Conservation (phyloP, 2,113 vertebrate species). For the Arenaria interpres region DNA sequence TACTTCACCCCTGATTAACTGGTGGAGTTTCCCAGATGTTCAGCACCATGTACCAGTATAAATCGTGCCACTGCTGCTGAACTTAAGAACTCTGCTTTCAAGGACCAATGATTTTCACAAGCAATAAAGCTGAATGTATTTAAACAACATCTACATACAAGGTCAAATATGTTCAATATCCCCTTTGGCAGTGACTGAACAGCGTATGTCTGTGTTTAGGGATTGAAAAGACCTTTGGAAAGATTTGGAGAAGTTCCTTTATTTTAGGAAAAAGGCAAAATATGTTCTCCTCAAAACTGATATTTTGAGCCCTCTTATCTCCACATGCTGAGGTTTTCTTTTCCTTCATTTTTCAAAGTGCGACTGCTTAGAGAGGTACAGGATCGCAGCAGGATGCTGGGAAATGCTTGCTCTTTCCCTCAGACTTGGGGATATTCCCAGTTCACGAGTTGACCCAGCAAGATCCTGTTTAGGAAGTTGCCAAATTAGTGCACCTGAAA, state of each 20-base stretch:
- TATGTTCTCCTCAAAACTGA: background rate
- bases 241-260: constrained; percentile 17
- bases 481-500: constrained; percentile 8
- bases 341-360: constrained; percentile 46
- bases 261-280: constrained; percentile 32
- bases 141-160: constrained; percentile 23
- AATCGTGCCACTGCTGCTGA: background rate
- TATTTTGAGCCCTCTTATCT: constrained; percentile 34
- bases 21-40: background rate
- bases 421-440: background rate
- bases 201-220: background rate
- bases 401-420: background rate
- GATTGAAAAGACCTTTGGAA: constrained; percentile 11
- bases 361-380: background rate
- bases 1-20: background rate
- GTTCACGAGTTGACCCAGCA: background rate
- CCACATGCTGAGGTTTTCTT: constrained; percentile 19
- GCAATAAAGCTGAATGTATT: constrained; percentile 33
- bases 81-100: background rate
- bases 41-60: background rate
- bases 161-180: constrained; percentile 22
- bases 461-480: constrained; percentile 33
- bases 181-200: constrained; percentile 27
- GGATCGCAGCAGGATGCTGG: background rate
- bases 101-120: constrained; percentile 23